phyloP scores from a whole-genome alignment of 2,888 invertebrate species.

The Yponomeuta sedellus region DNA sequence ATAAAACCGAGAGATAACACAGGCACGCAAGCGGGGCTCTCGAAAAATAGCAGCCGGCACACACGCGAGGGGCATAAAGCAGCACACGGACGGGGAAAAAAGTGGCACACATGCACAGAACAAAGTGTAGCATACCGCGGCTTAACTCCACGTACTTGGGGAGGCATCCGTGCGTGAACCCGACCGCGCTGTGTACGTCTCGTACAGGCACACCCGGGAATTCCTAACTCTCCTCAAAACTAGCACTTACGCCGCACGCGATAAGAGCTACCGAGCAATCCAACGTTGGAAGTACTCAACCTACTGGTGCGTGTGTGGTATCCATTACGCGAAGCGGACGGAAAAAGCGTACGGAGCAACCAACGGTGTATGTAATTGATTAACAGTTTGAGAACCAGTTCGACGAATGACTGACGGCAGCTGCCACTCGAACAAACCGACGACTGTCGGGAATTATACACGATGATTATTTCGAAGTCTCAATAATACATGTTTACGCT shows the following conservation, averaged over 20 bases:
- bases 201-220: neutral
- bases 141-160: constrained; percentile 49
- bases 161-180: constrained; percentile 65
- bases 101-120: constrained; percentile 42
- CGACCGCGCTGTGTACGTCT: constrained; percentile 25
- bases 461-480: constrained; percentile 34
- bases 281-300: no score
- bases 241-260: neutral
- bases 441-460: constrained; percentile 10
- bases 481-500: constrained; percentile 32
- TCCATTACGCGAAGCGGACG: constrained; percentile 58
- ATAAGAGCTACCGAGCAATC: neutral
- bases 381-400: constrained; percentile 59
- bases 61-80: constrained; percentile 40
- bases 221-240: neutral
- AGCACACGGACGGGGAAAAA: constrained; percentile 38
- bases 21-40: constrained; percentile 58
- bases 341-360: constrained; percentile 61
- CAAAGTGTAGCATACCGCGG: constrained; percentile 27
- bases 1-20: constrained; percentile 61
- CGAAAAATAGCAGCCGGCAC: constrained; percentile 54
- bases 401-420: constrained; percentile 36
- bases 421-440: constrained; percentile 12
- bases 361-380: constrained; percentile 70
- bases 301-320: constrained; percentile 44